Percentiles rank a stretch among this genome's conserved stretches.
Conservation (phyloP, 2,888 invertebrate species). For the Dione juno region DNA sequence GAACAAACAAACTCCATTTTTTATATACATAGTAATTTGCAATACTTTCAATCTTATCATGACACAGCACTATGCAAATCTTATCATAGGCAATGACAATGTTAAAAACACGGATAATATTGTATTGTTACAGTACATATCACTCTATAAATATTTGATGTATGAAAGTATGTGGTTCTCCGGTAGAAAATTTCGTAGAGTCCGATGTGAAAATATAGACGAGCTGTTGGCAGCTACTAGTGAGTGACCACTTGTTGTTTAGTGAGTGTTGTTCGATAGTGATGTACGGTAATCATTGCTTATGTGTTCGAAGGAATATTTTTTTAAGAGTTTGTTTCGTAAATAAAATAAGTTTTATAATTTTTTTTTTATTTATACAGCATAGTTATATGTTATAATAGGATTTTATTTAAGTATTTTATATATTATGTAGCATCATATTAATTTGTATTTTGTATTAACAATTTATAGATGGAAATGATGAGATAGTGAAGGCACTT, state of each 20-base stretch:
- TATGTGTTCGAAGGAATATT: not conserved
- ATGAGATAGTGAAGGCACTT: constrained; percentile 53
- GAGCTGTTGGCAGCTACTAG: constrained; percentile 58
- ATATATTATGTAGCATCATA: no score
- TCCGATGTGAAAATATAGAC: constrained; percentile 64
- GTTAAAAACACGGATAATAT: constrained; percentile 39
- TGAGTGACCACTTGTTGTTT: constrained; percentile 55
- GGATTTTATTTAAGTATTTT: no score
- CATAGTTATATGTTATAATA: no score
- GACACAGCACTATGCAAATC: constrained; percentile 40
- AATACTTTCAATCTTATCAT: constrained; percentile 20
- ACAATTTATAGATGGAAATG: constrained; percentile 53
- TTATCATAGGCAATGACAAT: constrained; percentile 39
- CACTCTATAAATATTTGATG: constrained; percentile 26
- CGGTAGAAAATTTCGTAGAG: constrained; percentile 64
- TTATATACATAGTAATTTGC: not conserved
- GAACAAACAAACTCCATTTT: not conserved
- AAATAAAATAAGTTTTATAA: no score
- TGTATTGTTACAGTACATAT: constrained; percentile 28
- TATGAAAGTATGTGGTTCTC: constrained; percentile 62
- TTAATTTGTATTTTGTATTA: no score
- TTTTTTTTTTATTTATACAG: no score
- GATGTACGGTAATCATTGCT: no score
- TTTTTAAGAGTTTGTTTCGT: not conserved
- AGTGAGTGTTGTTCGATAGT: constrained; percentile 27